phyloP scores from a whole-genome alignment of 1,140 invertebrate species.

The honey bee (Apis mellifera) region DNA sequence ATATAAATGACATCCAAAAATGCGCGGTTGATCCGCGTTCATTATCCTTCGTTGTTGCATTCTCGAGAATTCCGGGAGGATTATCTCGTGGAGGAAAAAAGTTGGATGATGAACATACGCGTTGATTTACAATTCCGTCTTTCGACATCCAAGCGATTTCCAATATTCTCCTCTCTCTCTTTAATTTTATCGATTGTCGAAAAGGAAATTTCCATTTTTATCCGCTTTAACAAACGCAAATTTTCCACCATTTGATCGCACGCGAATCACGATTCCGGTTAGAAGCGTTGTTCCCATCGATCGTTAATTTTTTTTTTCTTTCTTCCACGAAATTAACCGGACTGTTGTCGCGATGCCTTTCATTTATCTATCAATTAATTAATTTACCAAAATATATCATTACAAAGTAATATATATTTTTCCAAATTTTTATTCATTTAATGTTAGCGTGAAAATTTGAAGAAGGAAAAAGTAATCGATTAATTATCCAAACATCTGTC shows the following conservation, averaged over 20 bases:
- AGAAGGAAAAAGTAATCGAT: not conserved
- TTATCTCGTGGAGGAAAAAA: not conserved
- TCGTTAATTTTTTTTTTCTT: conserved; percentile 5
- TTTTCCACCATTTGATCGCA: not conserved
- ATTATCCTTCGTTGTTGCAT: conserved; percentile 13
- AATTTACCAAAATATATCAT: not conserved
- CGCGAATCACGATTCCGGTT: not conserved
- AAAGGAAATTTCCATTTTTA: no score
- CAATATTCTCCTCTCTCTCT: not conserved
- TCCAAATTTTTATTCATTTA: no score
- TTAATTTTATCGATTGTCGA: no score
- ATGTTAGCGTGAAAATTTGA: not conserved
- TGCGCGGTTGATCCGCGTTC: conserved; percentile 21
- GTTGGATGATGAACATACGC: not conserved
- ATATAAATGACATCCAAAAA: conserved; percentile 46
- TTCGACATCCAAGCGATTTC: not conserved
- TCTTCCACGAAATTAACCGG: not conserved
- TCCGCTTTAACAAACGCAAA: no score
- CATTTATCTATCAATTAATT: conserved; percentile 25
- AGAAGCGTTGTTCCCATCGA: conserved; percentile 20
- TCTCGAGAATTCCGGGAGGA: not conserved
- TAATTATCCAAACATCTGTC: no score
- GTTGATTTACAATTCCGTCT: not conserved
- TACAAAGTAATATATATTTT: not conserved
- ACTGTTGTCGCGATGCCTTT: not conserved